A percentile compares a stretch with the other conserved stretches of the same genome.
phyloP scores from a whole-genome alignment of 2,797 vertebrate species.

The Phalanger gymnotis region DNA sequence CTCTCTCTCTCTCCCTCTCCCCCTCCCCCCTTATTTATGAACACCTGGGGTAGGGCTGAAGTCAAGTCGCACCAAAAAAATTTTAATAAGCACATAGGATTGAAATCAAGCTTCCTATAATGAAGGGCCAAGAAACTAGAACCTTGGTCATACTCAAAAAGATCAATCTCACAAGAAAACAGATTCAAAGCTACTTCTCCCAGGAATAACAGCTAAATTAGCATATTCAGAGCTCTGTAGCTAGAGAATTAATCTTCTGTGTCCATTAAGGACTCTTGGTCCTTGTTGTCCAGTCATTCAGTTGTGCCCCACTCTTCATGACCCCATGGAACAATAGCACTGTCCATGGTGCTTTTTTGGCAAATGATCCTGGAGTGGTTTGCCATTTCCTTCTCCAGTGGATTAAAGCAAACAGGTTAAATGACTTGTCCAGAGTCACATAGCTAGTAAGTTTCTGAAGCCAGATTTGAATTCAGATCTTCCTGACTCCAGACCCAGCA shows the following conservation, averaged over 20 bases:
- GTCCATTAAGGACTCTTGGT: not conserved
- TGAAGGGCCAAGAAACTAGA: not conserved
- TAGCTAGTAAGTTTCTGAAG: no score
- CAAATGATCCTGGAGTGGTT: not conserved
- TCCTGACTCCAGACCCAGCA: no score
- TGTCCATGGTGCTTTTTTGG: not conserved
- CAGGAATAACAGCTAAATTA: not conserved
- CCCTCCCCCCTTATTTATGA: not conserved
- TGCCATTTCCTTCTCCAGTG: not conserved
- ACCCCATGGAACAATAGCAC: not conserved
- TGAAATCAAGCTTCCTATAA: not conserved
- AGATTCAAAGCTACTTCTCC: not conserved
- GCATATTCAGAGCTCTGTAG: not conserved
- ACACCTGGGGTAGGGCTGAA: not conserved
- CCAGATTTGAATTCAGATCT: no score
- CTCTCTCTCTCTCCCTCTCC: no score
- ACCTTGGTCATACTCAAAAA: not conserved
- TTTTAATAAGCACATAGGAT: not conserved
- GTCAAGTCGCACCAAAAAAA: not conserved
- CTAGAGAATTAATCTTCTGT: not conserved
- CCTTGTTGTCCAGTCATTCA: not conserved
- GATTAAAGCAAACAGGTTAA: no score
- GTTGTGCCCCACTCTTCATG: not conserved
- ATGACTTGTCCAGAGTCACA: no score
- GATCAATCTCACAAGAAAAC: not conserved